Conservation (phyloP, 2,888 invertebrate species). For the Torymus tubicola region DNA sequence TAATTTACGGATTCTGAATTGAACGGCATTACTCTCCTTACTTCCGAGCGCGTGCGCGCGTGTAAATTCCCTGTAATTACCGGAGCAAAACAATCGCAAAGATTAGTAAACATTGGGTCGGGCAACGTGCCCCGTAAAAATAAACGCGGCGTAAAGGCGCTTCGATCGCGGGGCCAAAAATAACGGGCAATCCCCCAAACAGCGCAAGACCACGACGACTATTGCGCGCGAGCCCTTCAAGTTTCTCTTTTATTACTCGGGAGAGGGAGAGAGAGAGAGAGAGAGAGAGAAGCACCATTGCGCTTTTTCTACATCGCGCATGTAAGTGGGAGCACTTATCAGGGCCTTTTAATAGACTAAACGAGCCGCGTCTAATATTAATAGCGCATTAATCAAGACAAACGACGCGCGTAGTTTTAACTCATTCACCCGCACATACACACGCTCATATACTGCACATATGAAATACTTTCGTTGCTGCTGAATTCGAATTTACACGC, state of each 20-base stretch:
- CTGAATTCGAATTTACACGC: slow-evolving; percentile 21
- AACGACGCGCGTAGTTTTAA: slow-evolving; percentile 32
- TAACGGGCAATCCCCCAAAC: not conserved
- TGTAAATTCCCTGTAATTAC: slow-evolving; percentile 8
- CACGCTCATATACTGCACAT: not conserved
- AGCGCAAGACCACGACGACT: not conserved
- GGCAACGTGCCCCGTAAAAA: slow-evolving; percentile 15
- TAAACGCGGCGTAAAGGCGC: slow-evolving; percentile 18
- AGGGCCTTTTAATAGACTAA: slow-evolving; percentile 44
- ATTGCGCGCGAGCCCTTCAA: not conserved
- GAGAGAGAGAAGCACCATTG: not conserved
- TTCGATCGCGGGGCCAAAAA: slow-evolving; percentile 22
- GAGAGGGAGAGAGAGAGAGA: too few species aligned
- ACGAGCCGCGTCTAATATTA: slow-evolving; percentile 53
- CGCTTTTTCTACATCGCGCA: slow-evolving; percentile 9
- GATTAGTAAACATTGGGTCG: slow-evolving; percentile 29
- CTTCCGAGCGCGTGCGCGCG: not conserved
- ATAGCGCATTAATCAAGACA: slow-evolving; percentile 45
- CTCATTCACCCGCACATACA: not conserved
- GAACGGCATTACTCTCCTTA: not conserved
- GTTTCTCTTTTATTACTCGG: not conserved
- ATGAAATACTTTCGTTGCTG: slow-evolving; percentile 14
- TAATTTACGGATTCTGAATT: too few species aligned
- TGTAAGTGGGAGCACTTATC: slow-evolving; percentile 30
- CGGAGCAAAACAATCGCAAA: slow-evolving; percentile 27